A percentile compares a stretch with the other conserved stretches of the same genome.
phyloP scores from a whole-genome alignment of 2,888 invertebrate species.

The Agrochola lota region DNA sequence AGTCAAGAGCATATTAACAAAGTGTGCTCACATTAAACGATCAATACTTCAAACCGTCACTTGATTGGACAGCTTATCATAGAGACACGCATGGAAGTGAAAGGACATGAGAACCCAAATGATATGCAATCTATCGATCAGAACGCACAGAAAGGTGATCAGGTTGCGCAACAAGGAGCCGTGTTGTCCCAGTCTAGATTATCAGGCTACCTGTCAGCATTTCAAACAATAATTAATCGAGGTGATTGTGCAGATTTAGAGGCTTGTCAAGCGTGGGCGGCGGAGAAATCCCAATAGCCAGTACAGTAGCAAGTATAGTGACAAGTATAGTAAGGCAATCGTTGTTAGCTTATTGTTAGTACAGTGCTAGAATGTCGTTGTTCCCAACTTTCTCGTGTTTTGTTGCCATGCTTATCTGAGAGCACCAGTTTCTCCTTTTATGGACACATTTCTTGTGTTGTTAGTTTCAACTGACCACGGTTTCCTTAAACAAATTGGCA shows the following conservation, averaged over 20 bases:
- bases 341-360: slow-evolving; percentile 42
- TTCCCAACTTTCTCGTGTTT: slow-evolving; percentile 61
- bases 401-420: slow-evolving; percentile 51
- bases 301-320: slow-evolving; percentile 17
- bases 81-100: slow-evolving; percentile 64
- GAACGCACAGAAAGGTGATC: slow-evolving; percentile 68
- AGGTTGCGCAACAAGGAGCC: slow-evolving; percentile 68
- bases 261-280: slow-evolving; percentile 68
- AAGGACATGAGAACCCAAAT: slow-evolving; percentile 64
- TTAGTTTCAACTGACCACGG: slow-evolving; percentile 51
- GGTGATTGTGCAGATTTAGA: slow-evolving; percentile 70
- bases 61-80: slow-evolving; percentile 39
- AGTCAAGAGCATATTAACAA: slow-evolving; percentile 6
- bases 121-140: slow-evolving; percentile 64
- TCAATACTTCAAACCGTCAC: slow-evolving; percentile 35
- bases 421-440: slow-evolving; percentile 56
- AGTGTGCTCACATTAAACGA: slow-evolving; percentile 4
- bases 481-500: slow-evolving; percentile 61
- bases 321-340: slow-evolving; percentile 20
- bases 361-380: slow-evolving; percentile 53
- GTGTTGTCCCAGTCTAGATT: slow-evolving; percentile 62
- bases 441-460: slow-evolving; percentile 51
- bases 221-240: slow-evolving; percentile 72
- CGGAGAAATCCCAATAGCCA: slow-evolving; percentile 64
- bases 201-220: slow-evolving; percentile 69